A percentile compares a stretch with the other conserved stretches of the same genome.
Conservation (phyloP, 2,797 vertebrate species). For the Peromyscus eremicus region DNA sequence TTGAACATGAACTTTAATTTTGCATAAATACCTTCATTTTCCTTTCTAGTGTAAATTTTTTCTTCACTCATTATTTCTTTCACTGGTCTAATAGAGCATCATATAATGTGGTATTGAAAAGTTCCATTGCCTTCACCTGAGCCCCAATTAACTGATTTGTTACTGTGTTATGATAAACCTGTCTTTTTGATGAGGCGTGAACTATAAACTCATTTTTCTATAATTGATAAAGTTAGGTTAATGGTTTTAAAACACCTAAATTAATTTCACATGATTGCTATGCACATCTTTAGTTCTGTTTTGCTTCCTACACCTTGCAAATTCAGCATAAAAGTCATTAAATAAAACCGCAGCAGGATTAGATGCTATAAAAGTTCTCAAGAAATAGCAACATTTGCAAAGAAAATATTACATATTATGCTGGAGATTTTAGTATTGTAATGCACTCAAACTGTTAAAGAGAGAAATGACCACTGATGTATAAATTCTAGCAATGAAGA, state of each 20-base stretch:
- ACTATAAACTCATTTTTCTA: constrained; percentile 51
- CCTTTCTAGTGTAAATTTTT: not conserved
- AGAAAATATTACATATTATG: not conserved
- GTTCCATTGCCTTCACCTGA: constrained; percentile 37
- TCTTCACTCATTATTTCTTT: constrained; percentile 9
- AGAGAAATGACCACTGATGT: not conserved
- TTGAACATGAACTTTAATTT: not conserved
- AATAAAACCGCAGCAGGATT: constrained; percentile 16
- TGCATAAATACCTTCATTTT: not conserved
- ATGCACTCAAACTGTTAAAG: not conserved
- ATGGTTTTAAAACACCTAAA: constrained; percentile 30
- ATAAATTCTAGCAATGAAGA: constrained; percentile 46
- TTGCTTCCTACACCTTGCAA: constrained; percentile 19
- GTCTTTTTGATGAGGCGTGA: constrained; percentile 41
- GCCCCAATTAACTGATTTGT: constrained; percentile 54
- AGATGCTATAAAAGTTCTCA: constrained; percentile 46
- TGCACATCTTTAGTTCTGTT: constrained; percentile 37
- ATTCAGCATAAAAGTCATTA: constrained; percentile 42
- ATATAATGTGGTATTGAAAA: not conserved
- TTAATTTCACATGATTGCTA: constrained; percentile 41
- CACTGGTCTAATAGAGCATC: constrained; percentile 1
- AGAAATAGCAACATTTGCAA: constrained; percentile 46
- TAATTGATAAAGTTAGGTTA: constrained; percentile 28
- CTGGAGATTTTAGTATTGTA: not conserved
- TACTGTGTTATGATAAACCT: not conserved